Base-by-base conservation (phyloP, 2,113 vertebrate genomes). In the Ctenodactylus gundi region DNA sequence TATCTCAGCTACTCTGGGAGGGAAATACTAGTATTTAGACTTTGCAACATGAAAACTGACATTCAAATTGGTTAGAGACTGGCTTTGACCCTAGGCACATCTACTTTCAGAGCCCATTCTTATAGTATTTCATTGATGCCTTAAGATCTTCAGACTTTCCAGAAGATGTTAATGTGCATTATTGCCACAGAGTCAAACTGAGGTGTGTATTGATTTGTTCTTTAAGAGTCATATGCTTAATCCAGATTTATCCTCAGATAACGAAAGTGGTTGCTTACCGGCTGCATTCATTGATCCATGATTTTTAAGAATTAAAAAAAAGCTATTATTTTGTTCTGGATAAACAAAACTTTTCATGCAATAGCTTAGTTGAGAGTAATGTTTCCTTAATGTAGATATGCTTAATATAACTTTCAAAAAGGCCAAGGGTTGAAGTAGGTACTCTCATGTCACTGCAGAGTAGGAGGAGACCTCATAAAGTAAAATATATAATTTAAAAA, bases 331-430 rank as follows among this genome's bases (percentile, higher is more conserved):
- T 93, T 95, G 14, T 87, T 89, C 58, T 91, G 6, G 11, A 53
- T 39, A 85, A 31, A 80, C 76, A 89, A 55, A 81, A 68, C 14
- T 25, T 51, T 64, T 76, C 76, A 12, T 41, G 75, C 27, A 72
- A 12, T 65, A 92, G 41, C 60, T 70, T 76, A 73, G 65, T 77
- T 76, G 67, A 57, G n/a, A 65, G 75, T 80, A 84, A 68, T 80
- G 73, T 93, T 93, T 83, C 76, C 85, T 85, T 87, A 65, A 95
- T 60, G 76, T 58, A 25, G 34, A 21, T 86, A n/a, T 78, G 36
- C 57, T 95, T 91, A 34, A 49, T 44, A 9, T 91, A 76, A 93
- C 31, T 76, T 44, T 58, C 88, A 90, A 81, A 94, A 60, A 88
- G 91, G 41, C 73, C n/a, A 62, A 58, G 72, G 39, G 77, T 67